A percentile compares a stretch with the other conserved stretches of the same genome.
Conservation (phyloP, 2,888 invertebrate species). For the Cryptocheilus praepositus region DNA sequence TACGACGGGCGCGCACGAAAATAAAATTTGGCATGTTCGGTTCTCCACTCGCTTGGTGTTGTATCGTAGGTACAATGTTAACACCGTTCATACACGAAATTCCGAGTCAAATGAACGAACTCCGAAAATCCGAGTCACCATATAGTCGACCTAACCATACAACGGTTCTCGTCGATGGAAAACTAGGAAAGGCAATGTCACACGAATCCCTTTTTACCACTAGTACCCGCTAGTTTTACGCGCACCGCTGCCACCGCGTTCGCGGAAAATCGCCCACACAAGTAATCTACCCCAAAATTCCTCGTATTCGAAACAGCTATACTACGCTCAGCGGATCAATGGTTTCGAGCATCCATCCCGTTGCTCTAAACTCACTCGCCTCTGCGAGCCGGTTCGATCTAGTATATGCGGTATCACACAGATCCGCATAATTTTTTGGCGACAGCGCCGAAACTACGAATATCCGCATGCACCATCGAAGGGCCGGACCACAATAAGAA, state of each 20-base stretch:
- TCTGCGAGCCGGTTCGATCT: constrained; percentile 8
- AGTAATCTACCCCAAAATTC: constrained; percentile 11
- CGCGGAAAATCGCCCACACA: too few species aligned
- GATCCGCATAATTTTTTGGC: neutral
- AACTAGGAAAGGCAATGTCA: too few species aligned
- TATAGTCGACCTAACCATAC: too few species aligned
- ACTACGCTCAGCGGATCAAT: constrained; percentile 25
- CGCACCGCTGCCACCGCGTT: too few species aligned
- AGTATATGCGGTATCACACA: neutral
- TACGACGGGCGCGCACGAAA: too few species aligned
- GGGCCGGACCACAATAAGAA: constrained; percentile 30
- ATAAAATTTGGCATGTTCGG: neutral
- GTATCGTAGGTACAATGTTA: too few species aligned
- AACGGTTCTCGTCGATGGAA: too few species aligned
- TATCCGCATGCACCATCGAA: constrained; percentile 34
- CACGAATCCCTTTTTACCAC: too few species aligned
- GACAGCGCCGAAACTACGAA: constrained; percentile 21
- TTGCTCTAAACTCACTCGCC: too few species aligned
- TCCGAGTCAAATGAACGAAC: too few species aligned
- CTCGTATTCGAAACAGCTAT: constrained; percentile 21
- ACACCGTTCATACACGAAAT: neutral
- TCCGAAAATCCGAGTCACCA: too few species aligned
- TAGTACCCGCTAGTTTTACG: too few species aligned
- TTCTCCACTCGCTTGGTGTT: neutral
- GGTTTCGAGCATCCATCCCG: constrained; percentile 11